Evolutionary conservation across 53 echinoderm and acorn worm species (phyloP).

Genomic region (Astropecten irregularis): DNA sequence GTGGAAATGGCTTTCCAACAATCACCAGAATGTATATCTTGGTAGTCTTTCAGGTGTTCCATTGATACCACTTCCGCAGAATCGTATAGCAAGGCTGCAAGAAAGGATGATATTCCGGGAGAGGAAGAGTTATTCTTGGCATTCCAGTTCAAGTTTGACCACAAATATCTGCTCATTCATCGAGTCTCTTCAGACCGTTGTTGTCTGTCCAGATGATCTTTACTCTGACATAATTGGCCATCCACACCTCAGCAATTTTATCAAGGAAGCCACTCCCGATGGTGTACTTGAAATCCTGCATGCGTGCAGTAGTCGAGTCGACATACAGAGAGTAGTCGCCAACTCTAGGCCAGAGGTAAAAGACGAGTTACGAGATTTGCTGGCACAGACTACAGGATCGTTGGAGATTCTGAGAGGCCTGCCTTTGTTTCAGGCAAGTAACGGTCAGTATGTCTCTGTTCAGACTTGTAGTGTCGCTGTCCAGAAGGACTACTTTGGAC

Average conservation of each 20-base stretch:
- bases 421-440: conserved; percentile 22
- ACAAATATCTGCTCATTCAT: conserved; percentile 26
- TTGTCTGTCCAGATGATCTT: conserved; percentile 10
- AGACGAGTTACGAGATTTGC: conserved; percentile 8
- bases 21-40: neutral
- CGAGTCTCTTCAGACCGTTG: conserved; percentile 33
- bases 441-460: neutral
- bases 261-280: neutral
- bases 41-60: conserved; percentile 8
- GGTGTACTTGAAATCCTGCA: conserved; percentile 25
- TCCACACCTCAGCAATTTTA: neutral
- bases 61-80: conserved; percentile 8
- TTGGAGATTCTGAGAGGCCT: neutral
- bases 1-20: conserved; percentile 52
- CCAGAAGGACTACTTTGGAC: conserved; percentile 19
- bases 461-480: neutral
- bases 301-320: neutral
- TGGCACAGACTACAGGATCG: neutral
- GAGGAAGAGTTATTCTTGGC: neutral
- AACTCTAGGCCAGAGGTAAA: neutral
- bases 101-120: neutral
- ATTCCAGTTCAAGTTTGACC: neutral
- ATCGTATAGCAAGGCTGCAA: conserved; percentile 8
- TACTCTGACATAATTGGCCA: neutral
- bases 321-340: neutral